Evolutionary conservation across 2,113 vertebrate species (phyloP), one percentile per base, ranked within the genome.

Genomic region (Lagopus leucura): DNA sequence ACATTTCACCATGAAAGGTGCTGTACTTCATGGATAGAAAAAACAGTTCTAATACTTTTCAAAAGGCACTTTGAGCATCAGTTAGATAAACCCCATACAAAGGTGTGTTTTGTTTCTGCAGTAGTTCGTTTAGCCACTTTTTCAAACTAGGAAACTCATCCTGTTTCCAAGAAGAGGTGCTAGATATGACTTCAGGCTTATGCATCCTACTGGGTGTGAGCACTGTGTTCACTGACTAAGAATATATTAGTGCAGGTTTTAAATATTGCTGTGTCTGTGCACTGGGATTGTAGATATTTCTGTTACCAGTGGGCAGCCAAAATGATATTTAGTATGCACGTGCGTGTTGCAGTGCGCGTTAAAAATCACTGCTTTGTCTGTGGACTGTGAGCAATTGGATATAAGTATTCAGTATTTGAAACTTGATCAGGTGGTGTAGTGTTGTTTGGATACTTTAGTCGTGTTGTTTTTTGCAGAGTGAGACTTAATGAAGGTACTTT

Each of bases 171-270:
- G 55, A 82, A 58, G 36, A 73, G 27, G 11, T 91, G 75, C 87
- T 64, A 80, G 71, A 65, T 94, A 74, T 92, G 87, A 82, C 64
- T 94, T 91, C 36, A 89, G 82, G 75, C 79, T 88, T 91, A 80
- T 36, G 27, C 64, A 60, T 91, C 89, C 85, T 91, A 6, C 82
- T 88, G 89, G 67, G 88, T 92, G 67, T 77, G 60, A 89, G 71
- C 21, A 87, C 86, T 87, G 91, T 85, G 60, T 86, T 92, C 75
- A 43, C 75, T 90, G 76, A 64, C 80, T 74, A 82, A 85, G 66
- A 65, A 34, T 55, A 32, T 50, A 34, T 91, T 92, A 69, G 7
- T 91, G 42, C 48, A 71, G 75, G 30, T 77, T 93, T 96, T 79
- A 50, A 85, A 45, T 80, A 86, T 64, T 87, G 71, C 42, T 10